Evolutionary conservation across 1,140 invertebrate species (phyloP), one percentile per base, ranked within the genome.

Genomic region (Goniozus legneri): DNA sequence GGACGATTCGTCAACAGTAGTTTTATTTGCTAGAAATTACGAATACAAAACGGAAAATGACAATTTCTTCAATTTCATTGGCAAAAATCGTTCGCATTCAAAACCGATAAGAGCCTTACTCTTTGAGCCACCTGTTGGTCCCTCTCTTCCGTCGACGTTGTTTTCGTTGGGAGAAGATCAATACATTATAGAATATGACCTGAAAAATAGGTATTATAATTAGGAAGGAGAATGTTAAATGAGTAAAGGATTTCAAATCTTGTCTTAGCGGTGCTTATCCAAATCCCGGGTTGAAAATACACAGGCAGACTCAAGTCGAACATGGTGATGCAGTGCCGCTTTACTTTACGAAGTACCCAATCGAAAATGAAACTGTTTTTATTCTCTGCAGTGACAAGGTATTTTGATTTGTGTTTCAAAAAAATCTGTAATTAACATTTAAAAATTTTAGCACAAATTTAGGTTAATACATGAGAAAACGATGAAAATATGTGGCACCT

Each of bases 101-200:
- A 76, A 77, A 37, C 64, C 75, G 0, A 75, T 85, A 15, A 75
- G 64, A 3, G 64, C 79, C 14, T 56, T 84, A 1, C 61, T 80
- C 37, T 85, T 84, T 52, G 24, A 10, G 24, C 4, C 4, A 6
- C 24, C 24, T 6, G 10, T 27, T 27, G 43, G 47, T 1, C 34
- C 56, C 12, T 19, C 45, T 7, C 20, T 24, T 1, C 43, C 71
- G 2, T 39, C 67, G 54, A 60, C 57, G 2, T 61, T 60, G 10
- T 65, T 82, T 18, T 81, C 82, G 0, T 56, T 85, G n/a, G 82
- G 81, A 2, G 60, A 72, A 20, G 84, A 85, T 55, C 52, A 77
- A n/a, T 63, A 78, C n/a, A 63, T 89, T 67, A 79, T 87, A 12
- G 84, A 87, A 67, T 89, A 88, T 58, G 79, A 86, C 54, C 69